Percentiles rank a stretch among this genome's conserved stretches.
phyloP scores from a whole-genome alignment of 1,140 invertebrate genomes.

The Lineus longissimus region DNA sequence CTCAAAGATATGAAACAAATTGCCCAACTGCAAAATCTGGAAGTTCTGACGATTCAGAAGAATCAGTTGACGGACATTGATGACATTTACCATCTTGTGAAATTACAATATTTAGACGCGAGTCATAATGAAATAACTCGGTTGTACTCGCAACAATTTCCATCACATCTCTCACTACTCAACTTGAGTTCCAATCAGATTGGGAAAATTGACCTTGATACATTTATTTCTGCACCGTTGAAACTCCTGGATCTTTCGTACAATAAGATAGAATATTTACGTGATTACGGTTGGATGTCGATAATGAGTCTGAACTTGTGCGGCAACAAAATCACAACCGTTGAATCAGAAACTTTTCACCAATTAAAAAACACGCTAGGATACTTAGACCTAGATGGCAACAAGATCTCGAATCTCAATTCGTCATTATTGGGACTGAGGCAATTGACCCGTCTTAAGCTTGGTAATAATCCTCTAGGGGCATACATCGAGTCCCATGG shows the following conservation, averaged over 20 bases:
- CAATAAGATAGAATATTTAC: conserved; percentile 28
- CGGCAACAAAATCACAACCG: conserved; percentile 24
- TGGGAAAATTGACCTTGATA: conserved; percentile 18
- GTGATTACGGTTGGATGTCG: conserved; percentile 29
- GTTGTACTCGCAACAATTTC: conserved; percentile 28
- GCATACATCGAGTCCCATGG: background rate
- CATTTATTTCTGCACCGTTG: conserved; percentile 32
- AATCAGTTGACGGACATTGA: conserved; percentile 29
- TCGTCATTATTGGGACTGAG: conserved; percentile 17
- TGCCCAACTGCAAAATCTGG: conserved; percentile 21
- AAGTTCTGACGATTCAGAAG: conserved; percentile 20
- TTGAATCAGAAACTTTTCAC: conserved; percentile 27
- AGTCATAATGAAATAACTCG: conserved; percentile 29
- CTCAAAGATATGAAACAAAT: conserved; percentile 23
- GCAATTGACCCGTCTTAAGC: conserved; percentile 19
- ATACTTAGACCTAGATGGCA: conserved; percentile 31
- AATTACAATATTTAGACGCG: conserved; percentile 26
- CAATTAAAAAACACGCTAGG: conserved; percentile 24
- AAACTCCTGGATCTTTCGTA: conserved; percentile 37
- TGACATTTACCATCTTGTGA: conserved; percentile 19
- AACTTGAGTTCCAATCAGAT: conserved; percentile 40
- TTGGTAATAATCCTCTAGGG: conserved; percentile 15
- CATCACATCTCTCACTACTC: conserved; percentile 19
- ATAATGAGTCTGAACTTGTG: conserved; percentile 29
- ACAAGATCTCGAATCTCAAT: conserved; percentile 25